phyloP scores from a whole-genome alignment of 2,797 vertebrate species.

The Sebastiscus tertius region DNA sequence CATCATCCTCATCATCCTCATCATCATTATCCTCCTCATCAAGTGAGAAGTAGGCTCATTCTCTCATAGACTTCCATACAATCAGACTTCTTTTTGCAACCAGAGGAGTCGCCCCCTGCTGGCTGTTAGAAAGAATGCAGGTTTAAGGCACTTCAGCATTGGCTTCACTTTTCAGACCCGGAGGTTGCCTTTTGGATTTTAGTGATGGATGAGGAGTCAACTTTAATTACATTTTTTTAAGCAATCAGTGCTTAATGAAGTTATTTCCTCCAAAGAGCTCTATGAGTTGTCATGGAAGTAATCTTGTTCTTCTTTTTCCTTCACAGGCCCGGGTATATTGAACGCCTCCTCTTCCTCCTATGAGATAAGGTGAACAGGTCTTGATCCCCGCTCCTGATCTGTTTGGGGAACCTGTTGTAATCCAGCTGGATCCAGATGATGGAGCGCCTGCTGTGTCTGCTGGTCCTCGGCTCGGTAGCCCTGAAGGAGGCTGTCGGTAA shows the following conservation, averaged over 20 bases:
- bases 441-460: conserved; percentile 41
- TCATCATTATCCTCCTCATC: too few species aligned
- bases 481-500: conserved; percentile 53
- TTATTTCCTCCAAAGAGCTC: not conserved
- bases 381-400: conserved; percentile 8
- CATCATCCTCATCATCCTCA: too few species aligned
- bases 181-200: not conserved
- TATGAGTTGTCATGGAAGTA: not conserved
- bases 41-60: too few species aligned
- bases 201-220: not conserved
- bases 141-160: not conserved
- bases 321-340: not conserved
- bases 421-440: conserved; percentile 41
- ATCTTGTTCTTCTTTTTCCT: not conserved
- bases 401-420: not conserved
- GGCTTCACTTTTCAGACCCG: not conserved
- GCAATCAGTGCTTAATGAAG: not conserved
- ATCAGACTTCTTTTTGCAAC: too few species aligned
- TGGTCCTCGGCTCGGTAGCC: conserved; percentile 42
- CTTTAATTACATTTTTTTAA: not conserved
- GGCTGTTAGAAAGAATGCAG: too few species aligned
- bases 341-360: not conserved
- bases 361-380: conserved; percentile 1
- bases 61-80: too few species aligned
- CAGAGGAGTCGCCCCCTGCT: not conserved